phyloP scores from a whole-genome alignment of 2,113 vertebrate genomes.

The Campylomormyrus numenius region DNA sequence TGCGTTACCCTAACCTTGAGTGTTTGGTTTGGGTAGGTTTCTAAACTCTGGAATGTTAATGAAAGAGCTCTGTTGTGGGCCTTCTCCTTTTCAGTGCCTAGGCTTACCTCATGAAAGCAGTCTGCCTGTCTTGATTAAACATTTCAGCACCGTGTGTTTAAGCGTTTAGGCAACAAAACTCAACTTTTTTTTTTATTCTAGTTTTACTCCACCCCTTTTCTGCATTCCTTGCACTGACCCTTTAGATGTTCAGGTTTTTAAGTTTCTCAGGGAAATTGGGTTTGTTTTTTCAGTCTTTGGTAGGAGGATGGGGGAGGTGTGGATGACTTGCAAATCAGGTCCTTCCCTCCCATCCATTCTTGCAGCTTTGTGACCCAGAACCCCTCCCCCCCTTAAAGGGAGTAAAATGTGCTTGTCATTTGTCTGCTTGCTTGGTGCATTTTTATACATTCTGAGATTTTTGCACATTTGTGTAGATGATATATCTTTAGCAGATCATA shows the following conservation, averaged over 20 bases:
- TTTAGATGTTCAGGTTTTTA: background rate
- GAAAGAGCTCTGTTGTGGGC: background rate
- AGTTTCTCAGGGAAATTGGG: background rate
- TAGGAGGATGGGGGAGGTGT: background rate
- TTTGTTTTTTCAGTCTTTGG: background rate
- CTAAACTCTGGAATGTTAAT: background rate
- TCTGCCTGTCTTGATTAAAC: background rate
- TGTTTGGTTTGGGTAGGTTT: background rate
- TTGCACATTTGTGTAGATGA: background rate
- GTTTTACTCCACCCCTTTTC: background rate
- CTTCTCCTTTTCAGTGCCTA: background rate
- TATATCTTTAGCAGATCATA: background rate
- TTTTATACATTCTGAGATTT: background rate
- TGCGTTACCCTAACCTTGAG: background rate
- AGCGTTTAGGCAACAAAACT: background rate
- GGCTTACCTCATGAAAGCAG: background rate
- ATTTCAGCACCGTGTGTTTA: background rate
- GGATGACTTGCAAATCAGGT: background rate
- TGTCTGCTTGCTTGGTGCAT: background rate
- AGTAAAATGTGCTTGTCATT: background rate
- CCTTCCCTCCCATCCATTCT: conserved; percentile 29
- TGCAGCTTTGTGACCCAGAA: conserved; percentile 31
- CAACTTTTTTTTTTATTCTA: background rate
- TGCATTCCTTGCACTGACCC: background rate
- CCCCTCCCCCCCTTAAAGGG: background rate